These are phyloP conservation scores for Drosophila siamana DNA, from an alignment of 2,888 invertebrate genomes.

Conservation along the genomic window DNA sequence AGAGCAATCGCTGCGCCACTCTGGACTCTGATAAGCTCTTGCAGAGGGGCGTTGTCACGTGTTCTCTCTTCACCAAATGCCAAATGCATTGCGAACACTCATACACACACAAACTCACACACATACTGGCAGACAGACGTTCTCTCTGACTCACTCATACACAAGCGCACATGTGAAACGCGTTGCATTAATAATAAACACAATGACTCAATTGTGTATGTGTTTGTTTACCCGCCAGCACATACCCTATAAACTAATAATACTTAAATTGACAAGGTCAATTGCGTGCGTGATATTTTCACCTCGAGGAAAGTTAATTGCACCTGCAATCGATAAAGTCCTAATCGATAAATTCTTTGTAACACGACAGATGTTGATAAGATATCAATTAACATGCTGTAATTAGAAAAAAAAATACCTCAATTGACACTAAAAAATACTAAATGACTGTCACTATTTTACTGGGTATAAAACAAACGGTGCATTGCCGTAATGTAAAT, in stretches of 20 bases:
- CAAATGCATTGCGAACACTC: constrained; percentile 39
- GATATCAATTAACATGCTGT: constrained; percentile 4
- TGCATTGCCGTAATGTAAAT: constrained; percentile 31
- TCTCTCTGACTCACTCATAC: constrained; percentile 3
- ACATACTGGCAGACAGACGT: neutral
- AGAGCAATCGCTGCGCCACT: constrained; percentile 4
- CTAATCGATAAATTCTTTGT: constrained; percentile 7
- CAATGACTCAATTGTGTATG: constrained; percentile 41
- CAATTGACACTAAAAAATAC: neutral
- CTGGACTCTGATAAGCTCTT: constrained; percentile 42
- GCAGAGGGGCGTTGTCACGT: constrained; percentile 68
- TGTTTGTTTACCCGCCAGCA: neutral
- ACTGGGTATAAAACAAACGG: constrained; percentile 30
- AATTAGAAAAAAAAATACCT: constrained; percentile 1
- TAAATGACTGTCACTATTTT: neutral
- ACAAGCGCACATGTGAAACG: constrained; percentile 56
- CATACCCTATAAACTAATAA: constrained; percentile 21
- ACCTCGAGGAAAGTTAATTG: neutral
- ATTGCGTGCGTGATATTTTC: neutral
- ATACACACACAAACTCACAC: constrained; percentile 4
- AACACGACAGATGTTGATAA: neutral
- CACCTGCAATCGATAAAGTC: constrained; percentile 1
- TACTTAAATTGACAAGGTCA: neutral
- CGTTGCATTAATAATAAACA: constrained; percentile 60
- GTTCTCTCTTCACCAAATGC: constrained; percentile 34